phyloP scores from a whole-genome alignment of 2,113 vertebrate genomes.

The Phoxinus phoxinus region DNA sequence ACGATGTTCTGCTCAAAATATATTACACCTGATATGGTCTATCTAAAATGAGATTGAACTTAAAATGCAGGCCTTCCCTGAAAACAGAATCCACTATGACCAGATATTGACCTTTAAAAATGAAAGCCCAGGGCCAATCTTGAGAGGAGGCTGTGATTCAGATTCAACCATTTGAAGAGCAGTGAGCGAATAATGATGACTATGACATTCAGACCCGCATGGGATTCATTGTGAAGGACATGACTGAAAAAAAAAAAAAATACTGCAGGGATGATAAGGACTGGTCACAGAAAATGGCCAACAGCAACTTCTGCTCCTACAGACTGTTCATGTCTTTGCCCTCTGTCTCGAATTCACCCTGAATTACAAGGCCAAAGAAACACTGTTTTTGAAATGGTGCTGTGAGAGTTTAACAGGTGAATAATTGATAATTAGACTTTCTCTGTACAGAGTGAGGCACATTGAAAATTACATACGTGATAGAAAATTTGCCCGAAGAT shows the following conservation, averaged over 20 bases:
- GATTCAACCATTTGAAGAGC: conserved; percentile 45
- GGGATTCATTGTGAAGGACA: conserved; percentile 47
- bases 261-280: neutral
- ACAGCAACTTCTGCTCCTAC: conserved; percentile 24
- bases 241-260: neutral
- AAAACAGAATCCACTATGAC: conserved; percentile 38
- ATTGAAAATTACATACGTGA: neutral
- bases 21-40: conserved; percentile 18
- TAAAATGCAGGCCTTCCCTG: conserved; percentile 10
- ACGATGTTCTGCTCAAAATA: conserved; percentile 1
- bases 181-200: conserved; percentile 46
- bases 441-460: neutral
- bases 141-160: conserved; percentile 31
- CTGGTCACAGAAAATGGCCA: conserved; percentile 26
- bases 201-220: conserved; percentile 50
- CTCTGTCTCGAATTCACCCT: conserved; percentile 32
- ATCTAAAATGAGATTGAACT: conserved; percentile 42
- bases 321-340: conserved; percentile 17
- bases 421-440: neutral
- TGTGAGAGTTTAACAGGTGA: neutral
- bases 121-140: conserved; percentile 51
- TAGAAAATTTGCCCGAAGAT: neutral
- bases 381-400: neutral
- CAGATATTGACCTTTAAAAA: conserved; percentile 55
- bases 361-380: neutral